phyloP scores from a whole-genome alignment of 2,113 vertebrate species.

The Equus przewalskii region DNA sequence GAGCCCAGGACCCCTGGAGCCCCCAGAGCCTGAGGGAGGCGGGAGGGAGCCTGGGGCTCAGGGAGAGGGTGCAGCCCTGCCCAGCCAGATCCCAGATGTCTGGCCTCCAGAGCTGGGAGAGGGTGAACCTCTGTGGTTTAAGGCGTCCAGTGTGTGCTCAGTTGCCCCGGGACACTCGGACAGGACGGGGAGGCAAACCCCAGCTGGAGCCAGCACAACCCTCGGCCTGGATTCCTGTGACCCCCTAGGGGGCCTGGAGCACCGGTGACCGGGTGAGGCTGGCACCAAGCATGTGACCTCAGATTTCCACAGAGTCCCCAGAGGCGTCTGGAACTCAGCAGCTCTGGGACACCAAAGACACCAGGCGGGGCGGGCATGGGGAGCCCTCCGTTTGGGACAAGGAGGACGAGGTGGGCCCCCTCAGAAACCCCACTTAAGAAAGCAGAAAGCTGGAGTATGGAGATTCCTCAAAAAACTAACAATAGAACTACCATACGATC shows the following conservation, averaged over 20 bases:
- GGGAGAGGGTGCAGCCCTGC: rapidly evolving
- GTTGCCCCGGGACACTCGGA: rapidly evolving
- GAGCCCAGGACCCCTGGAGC: not conserved
- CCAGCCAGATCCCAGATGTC: not conserved
- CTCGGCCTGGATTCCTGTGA: not conserved
- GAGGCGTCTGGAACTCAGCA: rapidly evolving
- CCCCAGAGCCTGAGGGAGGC: not conserved
- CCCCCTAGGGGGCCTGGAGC: not conserved
- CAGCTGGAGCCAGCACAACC: not conserved
- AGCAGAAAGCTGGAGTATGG: not conserved
- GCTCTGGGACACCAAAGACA: not conserved
- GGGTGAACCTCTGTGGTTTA: not conserved
- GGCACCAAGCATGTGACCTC: not conserved
- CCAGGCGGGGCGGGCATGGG: not conserved
- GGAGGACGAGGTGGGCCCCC: rapidly evolving
- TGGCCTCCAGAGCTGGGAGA: not conserved
- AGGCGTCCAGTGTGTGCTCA: rapidly evolving
- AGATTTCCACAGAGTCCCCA: not conserved
- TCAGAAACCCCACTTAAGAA: not conserved
- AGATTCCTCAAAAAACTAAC: too few species aligned
- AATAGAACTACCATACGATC: too few species aligned
- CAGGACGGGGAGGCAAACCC: not conserved
- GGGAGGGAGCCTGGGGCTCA: not conserved
- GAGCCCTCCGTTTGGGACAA: rapidly evolving
- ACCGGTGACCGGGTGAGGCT: not conserved